Percentiles rank a stretch among this genome's conserved stretches.
These are phyloP conservation scores for Paracanthobrama guichenoti DNA, from an alignment of 2,113 vertebrate genomes.

Conservation along the genomic window DNA sequence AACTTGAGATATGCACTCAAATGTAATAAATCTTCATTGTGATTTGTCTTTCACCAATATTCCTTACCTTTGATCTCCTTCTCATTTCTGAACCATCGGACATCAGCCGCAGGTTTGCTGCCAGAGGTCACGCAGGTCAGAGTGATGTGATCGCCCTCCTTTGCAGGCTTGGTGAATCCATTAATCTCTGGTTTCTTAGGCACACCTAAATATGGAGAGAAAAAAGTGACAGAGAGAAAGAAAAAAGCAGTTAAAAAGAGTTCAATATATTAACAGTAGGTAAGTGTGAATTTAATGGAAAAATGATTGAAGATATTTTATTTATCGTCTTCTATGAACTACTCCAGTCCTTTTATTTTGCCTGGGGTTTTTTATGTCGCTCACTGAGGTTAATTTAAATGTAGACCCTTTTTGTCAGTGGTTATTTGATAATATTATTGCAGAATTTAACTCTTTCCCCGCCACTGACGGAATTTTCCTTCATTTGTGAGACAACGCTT, in stretches of 20 bases:
- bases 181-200: conserved; percentile 95
- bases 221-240: background rate
- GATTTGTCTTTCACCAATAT: background rate
- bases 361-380: conserved; percentile 26
- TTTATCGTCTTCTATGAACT: conserved; percentile 43
- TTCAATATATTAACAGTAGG: conserved; percentile 7
- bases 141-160: conserved; percentile 94
- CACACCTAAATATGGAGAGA: conserved; percentile 78
- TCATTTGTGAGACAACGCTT: too few species aligned
- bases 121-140: conserved; percentile 96
- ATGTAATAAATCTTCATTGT: background rate
- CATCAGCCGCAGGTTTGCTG: conserved; percentile 95
- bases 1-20: background rate
- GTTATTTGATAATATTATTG: conserved; percentile 49
- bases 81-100: conserved; percentile 97
- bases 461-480: too few species aligned
- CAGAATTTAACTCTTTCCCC: background rate
- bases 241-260: background rate
- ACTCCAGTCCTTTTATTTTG: conserved; percentile 39
- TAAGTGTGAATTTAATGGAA: conserved; percentile 9
- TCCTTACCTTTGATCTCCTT: conserved; percentile 93
- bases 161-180: conserved; percentile 89
- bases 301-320: conserved; percentile 38
- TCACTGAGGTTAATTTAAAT: conserved; percentile 52
- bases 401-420: conserved; percentile 47